Evolutionary conservation across 37 sponge, comb jelly and placozoan genomes (phyloP).

Genomic region (Beroe ovata): DNA sequence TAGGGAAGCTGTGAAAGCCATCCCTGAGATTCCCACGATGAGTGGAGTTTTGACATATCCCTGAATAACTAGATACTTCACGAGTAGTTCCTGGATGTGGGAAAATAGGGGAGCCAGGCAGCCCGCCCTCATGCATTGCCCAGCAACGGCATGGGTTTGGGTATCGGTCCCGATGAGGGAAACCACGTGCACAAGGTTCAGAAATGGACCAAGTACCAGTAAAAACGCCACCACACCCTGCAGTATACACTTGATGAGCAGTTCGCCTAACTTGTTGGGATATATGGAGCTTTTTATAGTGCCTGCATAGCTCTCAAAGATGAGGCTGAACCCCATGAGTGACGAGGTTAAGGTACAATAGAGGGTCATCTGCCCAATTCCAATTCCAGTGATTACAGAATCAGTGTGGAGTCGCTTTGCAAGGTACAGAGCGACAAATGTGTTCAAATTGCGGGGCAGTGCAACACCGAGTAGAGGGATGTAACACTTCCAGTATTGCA

Average conservation of each 20-base stretch:
- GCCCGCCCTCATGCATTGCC: not conserved
- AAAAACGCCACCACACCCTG: not conserved
- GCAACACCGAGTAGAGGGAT: not conserved
- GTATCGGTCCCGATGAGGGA: not conserved
- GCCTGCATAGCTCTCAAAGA: not conserved
- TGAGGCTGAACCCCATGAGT: not conserved
- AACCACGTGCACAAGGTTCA: not conserved
- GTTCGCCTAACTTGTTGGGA: not conserved
- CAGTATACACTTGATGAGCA: conserved; percentile 24
- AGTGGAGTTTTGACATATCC: not conserved
- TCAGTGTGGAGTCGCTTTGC: not conserved
- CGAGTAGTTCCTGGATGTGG: not conserved
- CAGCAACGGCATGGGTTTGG: not conserved
- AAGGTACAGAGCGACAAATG: not conserved
- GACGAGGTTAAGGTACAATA: not conserved
- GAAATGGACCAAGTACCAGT: not conserved
- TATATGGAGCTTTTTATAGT: not conserved
- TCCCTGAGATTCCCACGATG: not conserved
- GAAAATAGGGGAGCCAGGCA: not conserved
- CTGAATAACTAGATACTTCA: not conserved
- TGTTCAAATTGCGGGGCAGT: not conserved
- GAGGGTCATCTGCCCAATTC: not conserved
- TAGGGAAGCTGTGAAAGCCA: not conserved
- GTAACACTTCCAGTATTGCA: not conserved
- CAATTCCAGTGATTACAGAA: not conserved